A percentile compares a stretch with the other conserved stretches of the same genome.
phyloP scores from a whole-genome alignment of 2,113 vertebrate genomes.

The Synodontis membranacea region DNA sequence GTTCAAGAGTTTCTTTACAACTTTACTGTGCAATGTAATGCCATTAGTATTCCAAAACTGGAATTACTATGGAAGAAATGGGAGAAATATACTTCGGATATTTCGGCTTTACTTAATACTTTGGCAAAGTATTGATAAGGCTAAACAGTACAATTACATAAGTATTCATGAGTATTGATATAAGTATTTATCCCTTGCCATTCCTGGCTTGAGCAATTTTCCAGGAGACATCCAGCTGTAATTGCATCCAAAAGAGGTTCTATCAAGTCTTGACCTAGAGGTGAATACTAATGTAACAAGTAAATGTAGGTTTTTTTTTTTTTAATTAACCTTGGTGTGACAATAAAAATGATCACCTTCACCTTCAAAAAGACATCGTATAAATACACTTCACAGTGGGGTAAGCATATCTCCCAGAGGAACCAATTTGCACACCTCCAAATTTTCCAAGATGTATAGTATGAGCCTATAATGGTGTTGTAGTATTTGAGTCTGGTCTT shows the following conservation, averaged over 20 bases:
- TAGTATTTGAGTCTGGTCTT: no score
- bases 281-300: not conserved
- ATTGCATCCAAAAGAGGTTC: not conserved
- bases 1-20: not conserved
- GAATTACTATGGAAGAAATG: not conserved
- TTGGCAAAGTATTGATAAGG: not conserved
- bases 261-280: not conserved
- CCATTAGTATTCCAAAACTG: not conserved
- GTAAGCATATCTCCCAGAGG: not conserved
- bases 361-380: no score
- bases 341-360: not conserved
- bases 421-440: not conserved
- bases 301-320: not conserved
- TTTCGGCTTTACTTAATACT: not conserved
- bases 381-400: not conserved
- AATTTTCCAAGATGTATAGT: not conserved
- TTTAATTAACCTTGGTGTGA: constrained; percentile 7
- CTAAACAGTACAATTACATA: not conserved
- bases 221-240: not conserved
- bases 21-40: not conserved
- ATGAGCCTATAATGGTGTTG: no score
- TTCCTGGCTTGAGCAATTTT: not conserved
- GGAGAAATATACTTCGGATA: not conserved
- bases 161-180: no score
- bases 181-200: not conserved